Percentiles rank a stretch among this genome's conserved stretches.
Conservation (phyloP, 2,797 vertebrate genomes). For the Ctenosaura bakeri region DNA sequence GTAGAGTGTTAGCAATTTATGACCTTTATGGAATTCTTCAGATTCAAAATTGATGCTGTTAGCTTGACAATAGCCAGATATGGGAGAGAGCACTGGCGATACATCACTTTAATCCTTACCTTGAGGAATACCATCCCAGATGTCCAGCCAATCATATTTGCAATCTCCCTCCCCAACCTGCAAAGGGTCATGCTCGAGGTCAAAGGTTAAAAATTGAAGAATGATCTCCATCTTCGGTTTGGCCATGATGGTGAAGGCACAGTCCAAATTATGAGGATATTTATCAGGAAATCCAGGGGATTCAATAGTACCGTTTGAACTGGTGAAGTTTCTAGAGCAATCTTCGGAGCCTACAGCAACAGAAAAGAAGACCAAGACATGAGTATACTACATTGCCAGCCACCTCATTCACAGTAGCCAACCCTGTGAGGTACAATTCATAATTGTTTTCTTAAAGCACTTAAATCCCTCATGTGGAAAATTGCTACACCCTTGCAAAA, state of each 20-base stretch:
- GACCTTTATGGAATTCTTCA: conserved; percentile 35
- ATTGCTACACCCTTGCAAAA: conserved; percentile 31
- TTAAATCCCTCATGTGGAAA: conserved; percentile 40
- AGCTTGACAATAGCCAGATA: conserved; percentile 43
- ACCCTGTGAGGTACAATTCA: conserved; percentile 27
- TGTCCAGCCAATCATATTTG: conserved; percentile 98
- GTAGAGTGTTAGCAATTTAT: conserved; percentile 9
- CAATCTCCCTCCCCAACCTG: conserved; percentile 93
- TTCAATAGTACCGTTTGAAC: conserved; percentile 90
- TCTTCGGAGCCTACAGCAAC: conserved; percentile 92
- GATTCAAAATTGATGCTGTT: conserved; percentile 37
- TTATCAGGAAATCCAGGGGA: conserved; percentile 98
- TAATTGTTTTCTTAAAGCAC: conserved; percentile 46
- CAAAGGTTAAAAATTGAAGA: conserved; percentile 94
- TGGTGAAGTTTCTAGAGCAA: conserved; percentile 96
- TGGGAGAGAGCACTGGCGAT: neutral
- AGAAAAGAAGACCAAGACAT: neutral
- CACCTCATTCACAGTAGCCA: neutral
- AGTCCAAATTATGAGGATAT: conserved; percentile 97
- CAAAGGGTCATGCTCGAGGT: conserved; percentile 96
- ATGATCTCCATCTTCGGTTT: conserved; percentile 94
- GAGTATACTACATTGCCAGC: conserved; percentile 2
- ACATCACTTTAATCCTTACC: conserved; percentile 79
- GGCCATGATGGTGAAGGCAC: conserved; percentile 93
- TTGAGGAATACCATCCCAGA: conserved; percentile 97